A percentile compares a stretch with the other conserved stretches of the same genome.
These are phyloP conservation scores for Typhlomys cinereus DNA, from an alignment of 2,113 vertebrate species.

Conservation along the genomic window DNA sequence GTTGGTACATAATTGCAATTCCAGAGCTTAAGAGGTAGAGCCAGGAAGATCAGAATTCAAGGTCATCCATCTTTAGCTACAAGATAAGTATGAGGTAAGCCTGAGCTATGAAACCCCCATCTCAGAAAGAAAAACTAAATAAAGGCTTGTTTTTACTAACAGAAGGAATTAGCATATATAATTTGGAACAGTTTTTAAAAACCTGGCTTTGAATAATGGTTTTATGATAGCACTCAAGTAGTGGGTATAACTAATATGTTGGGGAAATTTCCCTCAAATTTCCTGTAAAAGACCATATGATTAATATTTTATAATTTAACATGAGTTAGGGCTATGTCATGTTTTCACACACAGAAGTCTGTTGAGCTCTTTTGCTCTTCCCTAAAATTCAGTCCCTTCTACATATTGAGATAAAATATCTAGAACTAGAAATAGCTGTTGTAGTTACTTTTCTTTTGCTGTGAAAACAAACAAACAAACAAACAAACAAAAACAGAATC, in stretches of 20 bases:
- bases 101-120: not conserved
- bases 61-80: not conserved
- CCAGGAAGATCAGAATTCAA: not conserved
- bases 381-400: conserved; percentile 26
- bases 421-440: not conserved
- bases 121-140: not conserved
- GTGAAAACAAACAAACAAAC: no score
- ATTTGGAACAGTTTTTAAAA: conserved; percentile 15
- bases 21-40: not conserved
- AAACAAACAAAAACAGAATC: no score
- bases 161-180: conserved; percentile 4
- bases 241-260: not conserved
- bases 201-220: not conserved
- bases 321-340: not conserved
- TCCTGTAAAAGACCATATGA: not conserved
- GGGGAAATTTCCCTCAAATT: conserved; percentile 49
- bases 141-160: conserved; percentile 30
- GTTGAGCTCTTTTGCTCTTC: not conserved
- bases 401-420: not conserved
- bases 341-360: conserved; percentile 15
- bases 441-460: no score
- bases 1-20: not conserved
- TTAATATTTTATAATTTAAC: conserved; percentile 36
- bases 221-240: conserved; percentile 49
- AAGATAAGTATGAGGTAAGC: not conserved